Evolutionary conservation across 2,113 vertebrate genomes (phyloP).

Genomic region (Acinonyx jubatus): DNA sequence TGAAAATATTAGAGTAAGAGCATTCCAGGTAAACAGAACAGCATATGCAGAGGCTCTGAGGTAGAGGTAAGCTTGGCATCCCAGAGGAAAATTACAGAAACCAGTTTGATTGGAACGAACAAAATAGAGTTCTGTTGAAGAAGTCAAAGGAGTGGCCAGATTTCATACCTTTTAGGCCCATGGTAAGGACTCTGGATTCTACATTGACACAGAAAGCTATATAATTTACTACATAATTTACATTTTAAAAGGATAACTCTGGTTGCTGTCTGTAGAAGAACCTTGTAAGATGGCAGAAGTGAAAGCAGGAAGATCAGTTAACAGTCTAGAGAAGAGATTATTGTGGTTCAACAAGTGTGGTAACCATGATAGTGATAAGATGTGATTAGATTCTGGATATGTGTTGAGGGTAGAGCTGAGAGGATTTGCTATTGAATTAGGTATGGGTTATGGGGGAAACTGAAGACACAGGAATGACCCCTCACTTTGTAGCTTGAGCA

Average conservation of each 20-base stretch:
- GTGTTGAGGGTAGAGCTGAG: background rate
- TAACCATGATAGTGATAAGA: background rate
- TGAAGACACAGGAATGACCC: background rate
- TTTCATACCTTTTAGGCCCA: background rate
- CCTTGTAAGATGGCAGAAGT: background rate
- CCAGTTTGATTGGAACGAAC: background rate
- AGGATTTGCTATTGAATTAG: background rate
- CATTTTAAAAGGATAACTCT: background rate
- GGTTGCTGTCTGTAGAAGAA: background rate
- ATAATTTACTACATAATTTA: background rate
- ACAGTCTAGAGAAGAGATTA: background rate
- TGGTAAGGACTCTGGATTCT: background rate
- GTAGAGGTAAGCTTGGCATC: background rate
- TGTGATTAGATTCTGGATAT: background rate
- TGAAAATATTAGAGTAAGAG: background rate
- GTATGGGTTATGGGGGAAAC: background rate
- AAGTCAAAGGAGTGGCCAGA: background rate
- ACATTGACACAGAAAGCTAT: constrained; percentile 6
- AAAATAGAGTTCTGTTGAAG: background rate
- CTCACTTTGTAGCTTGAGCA: background rate
- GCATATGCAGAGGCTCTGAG: background rate
- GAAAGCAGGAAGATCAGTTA: constrained; percentile 15
- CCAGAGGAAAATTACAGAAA: background rate
- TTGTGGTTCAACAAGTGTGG: background rate
- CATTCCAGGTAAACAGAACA: background rate